These are phyloP conservation scores for Microdon myrmicae DNA, from an alignment of 2,888 invertebrate species.

Conservation along the genomic window DNA sequence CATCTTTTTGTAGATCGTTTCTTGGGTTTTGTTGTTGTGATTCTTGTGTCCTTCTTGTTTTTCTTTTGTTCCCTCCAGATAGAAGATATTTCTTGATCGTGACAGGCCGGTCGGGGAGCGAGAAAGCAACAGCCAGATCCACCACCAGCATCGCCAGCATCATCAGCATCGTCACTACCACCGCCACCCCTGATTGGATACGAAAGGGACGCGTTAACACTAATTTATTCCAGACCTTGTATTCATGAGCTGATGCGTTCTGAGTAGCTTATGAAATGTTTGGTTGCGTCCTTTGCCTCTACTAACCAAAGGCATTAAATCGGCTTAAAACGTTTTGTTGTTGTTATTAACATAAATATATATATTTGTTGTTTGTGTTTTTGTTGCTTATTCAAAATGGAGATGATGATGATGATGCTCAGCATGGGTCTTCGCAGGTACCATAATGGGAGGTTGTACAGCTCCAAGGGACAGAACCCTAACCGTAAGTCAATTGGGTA, in stretches of 20 bases:
- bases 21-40: conserved; percentile 11
- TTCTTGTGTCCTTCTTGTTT: conserved; percentile 9
- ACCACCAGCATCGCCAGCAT: too few species aligned
- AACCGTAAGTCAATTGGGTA: conserved; percentile 33
- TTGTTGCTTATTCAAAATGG: conserved; percentile 11
- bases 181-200: conserved; percentile 47
- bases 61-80: conserved; percentile 21
- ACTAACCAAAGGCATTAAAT: conserved; percentile 26
- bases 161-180: too few species aligned
- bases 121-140: too few species aligned
- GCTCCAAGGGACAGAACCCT: conserved; percentile 1
- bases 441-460: conserved; percentile 9
- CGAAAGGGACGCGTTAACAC: conserved; percentile 45
- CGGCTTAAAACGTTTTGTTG: conserved; percentile 4
- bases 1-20: conserved; percentile 13
- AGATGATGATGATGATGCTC: conserved; percentile 26
- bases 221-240: conserved; percentile 45
- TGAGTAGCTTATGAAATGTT: conserved; percentile 30
- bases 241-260: conserved; percentile 16
- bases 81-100: conserved; percentile 45
- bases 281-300: too few species aligned
- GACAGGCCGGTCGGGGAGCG: conserved; percentile 21
- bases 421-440: conserved; percentile 31
- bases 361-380: neutral
- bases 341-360: too few species aligned